These are phyloP conservation scores for Venustaconcha ellipsiformis DNA, from an alignment of 1,140 invertebrate species.

Conservation along the genomic window DNA sequence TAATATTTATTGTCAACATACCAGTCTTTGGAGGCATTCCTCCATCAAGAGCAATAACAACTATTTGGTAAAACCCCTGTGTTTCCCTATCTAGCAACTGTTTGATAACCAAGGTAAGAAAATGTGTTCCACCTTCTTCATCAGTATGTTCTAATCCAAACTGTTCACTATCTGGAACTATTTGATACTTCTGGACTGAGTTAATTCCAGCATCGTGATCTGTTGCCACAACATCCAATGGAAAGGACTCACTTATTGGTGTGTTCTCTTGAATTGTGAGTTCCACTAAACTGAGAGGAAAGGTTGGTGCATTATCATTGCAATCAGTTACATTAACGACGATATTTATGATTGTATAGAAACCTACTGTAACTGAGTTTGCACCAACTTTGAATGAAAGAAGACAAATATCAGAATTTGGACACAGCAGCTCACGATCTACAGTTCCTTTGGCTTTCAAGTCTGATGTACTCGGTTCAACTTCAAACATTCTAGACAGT, in stretches of 20 bases:
- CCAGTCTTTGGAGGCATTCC: conserved; percentile 35
- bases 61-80: conserved; percentile 34
- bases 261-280: conserved; percentile 65
- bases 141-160: conserved; percentile 44
- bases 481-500: conserved; percentile 2
- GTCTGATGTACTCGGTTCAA: neutral
- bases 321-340: conserved; percentile 73
- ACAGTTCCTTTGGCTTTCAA: conserved; percentile 11
- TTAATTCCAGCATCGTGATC: conserved; percentile 80
- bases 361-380: conserved; percentile 24
- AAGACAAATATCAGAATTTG: conserved; percentile 3
- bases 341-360: conserved; percentile 68
- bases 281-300: conserved; percentile 94
- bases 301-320: conserved; percentile 68
- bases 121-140: conserved; percentile 43
- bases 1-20: conserved; percentile 76
- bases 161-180: conserved; percentile 28
- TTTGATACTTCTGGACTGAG: conserved; percentile 45
- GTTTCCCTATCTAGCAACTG: conserved; percentile 47
- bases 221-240: conserved; percentile 77
- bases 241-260: conserved; percentile 4
- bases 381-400: conserved; percentile 8
- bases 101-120: conserved; percentile 40
- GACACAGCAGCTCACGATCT: conserved; percentile 17
- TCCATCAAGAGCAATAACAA: conserved; percentile 34